phyloP scores from a whole-genome alignment of 2,113 vertebrate species.

The Oenanthe melanoleuca region DNA sequence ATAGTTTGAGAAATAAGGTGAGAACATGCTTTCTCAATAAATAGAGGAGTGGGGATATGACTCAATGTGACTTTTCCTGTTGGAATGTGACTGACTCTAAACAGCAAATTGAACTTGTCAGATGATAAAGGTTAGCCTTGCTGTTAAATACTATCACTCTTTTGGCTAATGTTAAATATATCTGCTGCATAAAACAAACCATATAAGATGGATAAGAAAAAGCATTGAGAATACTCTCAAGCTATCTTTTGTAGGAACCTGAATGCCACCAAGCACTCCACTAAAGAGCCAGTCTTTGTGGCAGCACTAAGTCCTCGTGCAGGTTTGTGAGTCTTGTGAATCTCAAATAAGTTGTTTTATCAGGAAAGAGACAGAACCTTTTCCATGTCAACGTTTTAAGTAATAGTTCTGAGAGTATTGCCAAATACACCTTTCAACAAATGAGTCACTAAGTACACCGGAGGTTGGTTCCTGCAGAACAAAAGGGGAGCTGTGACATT shows the following conservation, averaged over 20 bases:
- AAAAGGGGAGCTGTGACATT: constrained; percentile 21
- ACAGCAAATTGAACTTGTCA: constrained; percentile 34
- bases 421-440: constrained; percentile 21
- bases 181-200: background rate
- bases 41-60: constrained; percentile 35
- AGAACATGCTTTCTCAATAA: constrained; percentile 58
- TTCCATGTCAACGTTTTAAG: background rate
- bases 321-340: background rate
- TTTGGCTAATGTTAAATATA: background rate
- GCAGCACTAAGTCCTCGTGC: background rate
- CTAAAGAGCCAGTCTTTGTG: background rate
- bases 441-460: constrained; percentile 16
- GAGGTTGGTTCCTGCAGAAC: background rate
- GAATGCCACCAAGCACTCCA: background rate
- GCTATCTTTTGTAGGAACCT: background rate
- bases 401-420: background rate
- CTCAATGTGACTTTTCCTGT: constrained; percentile 31
- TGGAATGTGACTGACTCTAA: constrained; percentile 52
- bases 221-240: background rate
- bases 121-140: constrained; percentile 26
- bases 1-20: constrained; percentile 60
- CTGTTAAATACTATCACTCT: background rate
- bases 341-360: background rate
- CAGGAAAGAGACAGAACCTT: background rate
- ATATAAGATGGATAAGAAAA: background rate